Evolutionary conservation across 2,797 vertebrate species (phyloP).

Genomic region (Agapornis canus): DNA sequence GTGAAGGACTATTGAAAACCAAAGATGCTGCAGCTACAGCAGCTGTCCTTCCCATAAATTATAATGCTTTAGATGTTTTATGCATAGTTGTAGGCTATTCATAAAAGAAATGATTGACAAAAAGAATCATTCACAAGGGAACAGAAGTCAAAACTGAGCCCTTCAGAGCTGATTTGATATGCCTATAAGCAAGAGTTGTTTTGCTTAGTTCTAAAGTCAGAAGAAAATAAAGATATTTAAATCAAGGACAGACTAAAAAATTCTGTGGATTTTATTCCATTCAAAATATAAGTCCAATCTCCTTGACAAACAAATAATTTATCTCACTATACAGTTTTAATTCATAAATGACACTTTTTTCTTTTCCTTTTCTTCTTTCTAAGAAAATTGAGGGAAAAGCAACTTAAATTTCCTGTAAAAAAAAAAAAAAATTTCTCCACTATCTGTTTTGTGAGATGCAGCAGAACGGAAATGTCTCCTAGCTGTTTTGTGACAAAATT

Average conservation of each 20-base stretch:
- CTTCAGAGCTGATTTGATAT: neutral
- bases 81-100: neutral
- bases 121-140: neutral
- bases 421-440: neutral
- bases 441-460: neutral
- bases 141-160: neutral
- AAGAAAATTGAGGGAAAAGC: neutral
- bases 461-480: neutral
- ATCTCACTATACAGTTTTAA: neutral
- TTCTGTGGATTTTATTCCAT: neutral
- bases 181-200: neutral
- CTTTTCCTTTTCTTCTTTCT: neutral
- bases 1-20: neutral
- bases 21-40: neutral
- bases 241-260: neutral
- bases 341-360: neutral
- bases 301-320: neutral
- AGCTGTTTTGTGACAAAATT: neutral
- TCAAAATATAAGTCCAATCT: neutral
- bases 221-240: neutral
- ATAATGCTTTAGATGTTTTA: neutral
- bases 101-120: neutral
- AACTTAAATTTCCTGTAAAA: neutral
- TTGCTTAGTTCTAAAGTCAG: neutral
- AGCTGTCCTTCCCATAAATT: neutral